Percentiles rank a stretch among this genome's conserved stretches.
Conservation (phyloP, 2,113 vertebrate species). For the Sardina pilchardus region DNA sequence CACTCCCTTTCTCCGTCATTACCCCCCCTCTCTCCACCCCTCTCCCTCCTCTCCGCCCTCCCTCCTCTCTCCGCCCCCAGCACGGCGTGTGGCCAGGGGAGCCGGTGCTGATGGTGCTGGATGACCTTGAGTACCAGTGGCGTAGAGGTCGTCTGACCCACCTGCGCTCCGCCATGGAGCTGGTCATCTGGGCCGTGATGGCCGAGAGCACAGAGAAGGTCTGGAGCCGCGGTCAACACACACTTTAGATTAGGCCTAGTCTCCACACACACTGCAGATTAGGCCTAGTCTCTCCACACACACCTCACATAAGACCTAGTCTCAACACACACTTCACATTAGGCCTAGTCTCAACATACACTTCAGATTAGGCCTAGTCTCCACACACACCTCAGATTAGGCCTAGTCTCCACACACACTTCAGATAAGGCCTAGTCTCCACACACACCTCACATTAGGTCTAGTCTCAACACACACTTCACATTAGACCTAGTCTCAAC, state of each 20-base stretch:
- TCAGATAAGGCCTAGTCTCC: too few relatives aligned
- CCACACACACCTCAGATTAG: too few relatives aligned
- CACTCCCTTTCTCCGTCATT: not conserved
- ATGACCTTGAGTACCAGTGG: constrained; percentile 77
- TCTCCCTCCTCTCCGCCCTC: not conserved
- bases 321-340: not conserved
- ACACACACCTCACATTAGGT: too few relatives aligned
- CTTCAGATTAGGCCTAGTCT: too few relatives aligned
- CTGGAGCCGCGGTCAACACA: not conserved
- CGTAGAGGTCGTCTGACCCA: constrained; percentile 67
- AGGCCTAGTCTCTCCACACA: not conserved
- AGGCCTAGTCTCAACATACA: too few relatives aligned
- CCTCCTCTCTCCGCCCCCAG: constrained; percentile 40
- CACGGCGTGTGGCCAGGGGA: constrained; percentile 70
- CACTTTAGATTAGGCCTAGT: not conserved
- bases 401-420: too few relatives aligned
- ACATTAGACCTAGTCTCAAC: too few relatives aligned
- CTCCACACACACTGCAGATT: not conserved
- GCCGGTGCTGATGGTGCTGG: constrained; percentile 71
- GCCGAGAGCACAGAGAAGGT: constrained; percentile 63
- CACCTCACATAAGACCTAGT: too few relatives aligned
- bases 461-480: too few relatives aligned
- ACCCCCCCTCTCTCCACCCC: not conserved
- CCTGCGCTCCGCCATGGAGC: constrained; percentile 72
- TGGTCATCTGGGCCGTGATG: constrained; percentile 68